These are phyloP conservation scores for Tryphoninae sp. DNA, from an alignment of 2,888 invertebrate genomes.

Conservation along the genomic window DNA sequence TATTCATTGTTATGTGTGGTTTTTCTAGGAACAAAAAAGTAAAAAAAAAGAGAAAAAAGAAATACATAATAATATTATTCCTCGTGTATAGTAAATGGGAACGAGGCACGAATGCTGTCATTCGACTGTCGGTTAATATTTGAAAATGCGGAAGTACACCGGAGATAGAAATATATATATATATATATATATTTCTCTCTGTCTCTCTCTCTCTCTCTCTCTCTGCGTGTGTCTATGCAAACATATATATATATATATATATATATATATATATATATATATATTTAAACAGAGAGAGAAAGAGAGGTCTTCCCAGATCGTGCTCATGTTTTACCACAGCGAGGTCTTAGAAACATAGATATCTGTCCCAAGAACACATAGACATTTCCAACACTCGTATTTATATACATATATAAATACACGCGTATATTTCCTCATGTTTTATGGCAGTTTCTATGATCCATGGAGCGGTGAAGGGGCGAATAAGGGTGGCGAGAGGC, in stretches of 20 bases:
- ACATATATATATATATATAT: too few species aligned
- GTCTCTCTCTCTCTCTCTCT: too few species aligned
- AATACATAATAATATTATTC: background rate
- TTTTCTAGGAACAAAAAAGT: constrained; percentile 33
- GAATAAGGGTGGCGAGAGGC: background rate
- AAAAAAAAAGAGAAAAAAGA: background rate
- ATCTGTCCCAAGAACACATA: background rate
- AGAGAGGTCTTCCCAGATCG: constrained; percentile 25
- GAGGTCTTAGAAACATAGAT: constrained; percentile 43
- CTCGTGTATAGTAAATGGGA: constrained; percentile 21
- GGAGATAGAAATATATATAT: background rate
- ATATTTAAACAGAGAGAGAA: background rate
- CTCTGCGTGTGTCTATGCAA: too few species aligned
- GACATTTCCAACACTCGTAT: background rate
- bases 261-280: too few species aligned
- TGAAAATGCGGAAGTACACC: constrained; percentile 39
- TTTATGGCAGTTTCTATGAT: constrained; percentile 24
- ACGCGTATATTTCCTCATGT: constrained; percentile 36
- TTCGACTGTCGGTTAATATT: constrained; percentile 41
- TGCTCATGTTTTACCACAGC: constrained; percentile 1
- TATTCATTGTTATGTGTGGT: constrained; percentile 24
- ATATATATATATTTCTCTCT: background rate
- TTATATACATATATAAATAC: background rate
- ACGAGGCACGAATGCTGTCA: constrained; percentile 52
- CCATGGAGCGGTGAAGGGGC: background rate